Conservation (phyloP, 1,140 invertebrate genomes). For the Sipha flava region DNA sequence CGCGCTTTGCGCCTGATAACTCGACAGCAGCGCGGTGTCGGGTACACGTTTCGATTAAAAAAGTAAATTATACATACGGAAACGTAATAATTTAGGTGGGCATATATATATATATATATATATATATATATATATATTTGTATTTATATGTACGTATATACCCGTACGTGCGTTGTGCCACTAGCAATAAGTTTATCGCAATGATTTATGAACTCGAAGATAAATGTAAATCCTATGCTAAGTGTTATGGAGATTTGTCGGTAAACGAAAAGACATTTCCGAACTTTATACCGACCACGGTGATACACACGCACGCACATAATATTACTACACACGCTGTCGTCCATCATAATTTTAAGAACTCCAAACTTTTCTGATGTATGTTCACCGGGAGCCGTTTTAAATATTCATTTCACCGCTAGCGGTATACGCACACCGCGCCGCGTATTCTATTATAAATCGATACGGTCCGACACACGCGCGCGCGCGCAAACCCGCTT, state of each 20-base stretch:
- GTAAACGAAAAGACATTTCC: neutral
- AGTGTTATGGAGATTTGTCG: constrained; percentile 23
- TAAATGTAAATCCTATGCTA: constrained; percentile 32
- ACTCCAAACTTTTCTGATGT: too few relatives aligned
- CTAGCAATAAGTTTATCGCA: constrained; percentile 19
- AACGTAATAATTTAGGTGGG: constrained; percentile 22
- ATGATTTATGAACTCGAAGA: constrained; percentile 31
- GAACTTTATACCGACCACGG: too few relatives aligned
- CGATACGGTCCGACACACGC: too few relatives aligned
- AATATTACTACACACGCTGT: too few relatives aligned
- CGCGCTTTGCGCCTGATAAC: neutral
- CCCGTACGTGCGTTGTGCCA: neutral
- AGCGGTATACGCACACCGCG: too few relatives aligned
- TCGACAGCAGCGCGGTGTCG: neutral
- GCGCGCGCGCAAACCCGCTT: too few relatives aligned
- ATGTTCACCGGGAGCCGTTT: too few relatives aligned
- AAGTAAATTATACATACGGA: constrained; percentile 12
- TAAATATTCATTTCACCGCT: too few relatives aligned
- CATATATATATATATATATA: neutral
- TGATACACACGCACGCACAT: too few relatives aligned
- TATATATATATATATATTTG: neutral
- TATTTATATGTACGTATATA: neutral
- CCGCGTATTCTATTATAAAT: too few relatives aligned
- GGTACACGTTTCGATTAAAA: neutral
- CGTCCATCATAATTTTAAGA: too few relatives aligned